These are phyloP conservation scores for Therioaphis trifolii DNA, from an alignment of 2,888 invertebrate species.

Conservation along the genomic window DNA sequence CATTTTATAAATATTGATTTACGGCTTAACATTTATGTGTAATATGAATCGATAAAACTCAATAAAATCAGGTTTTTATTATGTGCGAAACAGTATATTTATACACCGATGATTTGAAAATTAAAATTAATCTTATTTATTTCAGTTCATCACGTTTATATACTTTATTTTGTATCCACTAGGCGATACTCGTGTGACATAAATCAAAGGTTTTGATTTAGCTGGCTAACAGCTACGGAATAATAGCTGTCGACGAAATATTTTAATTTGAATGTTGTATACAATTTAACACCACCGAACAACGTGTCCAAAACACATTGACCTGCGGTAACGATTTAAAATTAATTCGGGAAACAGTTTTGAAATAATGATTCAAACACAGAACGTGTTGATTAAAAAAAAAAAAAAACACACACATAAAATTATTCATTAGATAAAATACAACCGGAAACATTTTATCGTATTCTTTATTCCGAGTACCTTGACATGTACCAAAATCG, in stretches of 20 bases:
- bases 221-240: not conserved
- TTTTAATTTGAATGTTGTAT: not conserved
- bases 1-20: not conserved
- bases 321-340: not conserved
- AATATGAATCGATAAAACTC: too few species aligned
- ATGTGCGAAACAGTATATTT: too few species aligned
- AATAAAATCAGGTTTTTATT: too few species aligned
- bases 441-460: conserved; percentile 1
- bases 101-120: too few species aligned
- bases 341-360: not conserved
- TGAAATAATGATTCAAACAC: not conserved
- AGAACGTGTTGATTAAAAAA: not conserved
- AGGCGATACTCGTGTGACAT: not conserved
- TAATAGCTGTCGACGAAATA: not conserved
- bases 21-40: not conserved
- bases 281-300: not conserved
- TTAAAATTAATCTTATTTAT: too few species aligned
- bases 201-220: not conserved
- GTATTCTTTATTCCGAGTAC: not conserved
- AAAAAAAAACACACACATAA: not conserved
- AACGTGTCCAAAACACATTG: not conserved
- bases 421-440: conserved; percentile 1
- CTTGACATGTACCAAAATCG: conserved; percentile 13
- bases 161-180: not conserved
- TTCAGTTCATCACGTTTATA: not conserved